Conservation (phyloP, 1,140 invertebrate genomes). For the Trinorchestia longiramus region DNA sequence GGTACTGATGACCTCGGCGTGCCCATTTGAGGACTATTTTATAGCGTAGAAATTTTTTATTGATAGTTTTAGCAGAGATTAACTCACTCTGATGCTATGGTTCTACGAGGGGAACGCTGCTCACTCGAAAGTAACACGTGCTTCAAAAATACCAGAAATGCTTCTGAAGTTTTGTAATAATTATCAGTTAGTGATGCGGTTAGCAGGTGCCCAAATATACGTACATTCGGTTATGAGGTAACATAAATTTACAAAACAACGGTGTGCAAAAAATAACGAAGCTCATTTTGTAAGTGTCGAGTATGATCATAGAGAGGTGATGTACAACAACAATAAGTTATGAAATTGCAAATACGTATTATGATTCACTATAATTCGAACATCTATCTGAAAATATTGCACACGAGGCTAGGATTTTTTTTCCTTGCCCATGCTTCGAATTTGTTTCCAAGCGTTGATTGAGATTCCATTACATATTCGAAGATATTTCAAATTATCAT, state of each 20-base stretch:
- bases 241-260: not conserved
- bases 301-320: no score
- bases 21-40: constrained; percentile 42
- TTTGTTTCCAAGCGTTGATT: no score
- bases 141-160: not conserved
- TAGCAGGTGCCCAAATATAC: not conserved
- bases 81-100: not conserved
- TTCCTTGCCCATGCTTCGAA: no score
- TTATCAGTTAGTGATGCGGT: not conserved
- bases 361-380: no score
- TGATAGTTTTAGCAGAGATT: constrained; percentile 27
- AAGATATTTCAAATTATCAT: no score
- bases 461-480: no score
- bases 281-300: no score
- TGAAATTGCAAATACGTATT: no score
- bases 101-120: not conserved
- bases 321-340: no score
- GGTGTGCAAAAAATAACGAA: not conserved
- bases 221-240: not conserved
- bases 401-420: no score
- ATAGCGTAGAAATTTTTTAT: constrained; percentile 26
- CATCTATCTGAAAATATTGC: no score
- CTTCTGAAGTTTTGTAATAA: not conserved
- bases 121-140: not conserved
- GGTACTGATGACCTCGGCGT: constrained; percentile 56